phyloP scores from a whole-genome alignment of 2,888 invertebrate genomes.

The Agriopis aurantiaria region DNA sequence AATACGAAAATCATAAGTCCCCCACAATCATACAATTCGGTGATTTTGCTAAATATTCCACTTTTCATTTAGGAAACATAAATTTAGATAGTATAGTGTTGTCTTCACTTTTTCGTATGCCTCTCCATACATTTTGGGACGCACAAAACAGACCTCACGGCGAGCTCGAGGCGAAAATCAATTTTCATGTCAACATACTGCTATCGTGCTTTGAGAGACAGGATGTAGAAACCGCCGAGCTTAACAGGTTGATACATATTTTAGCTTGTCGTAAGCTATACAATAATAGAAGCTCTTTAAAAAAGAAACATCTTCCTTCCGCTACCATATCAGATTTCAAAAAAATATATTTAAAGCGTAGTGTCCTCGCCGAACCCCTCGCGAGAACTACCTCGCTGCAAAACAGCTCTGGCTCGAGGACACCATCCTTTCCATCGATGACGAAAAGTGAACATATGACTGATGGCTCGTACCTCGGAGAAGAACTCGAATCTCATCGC shows the following conservation, averaged over 20 bases:
- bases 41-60: slow-evolving; percentile 67
- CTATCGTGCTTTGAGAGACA: slow-evolving; percentile 74
- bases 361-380: slow-evolving; percentile 72
- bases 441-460: slow-evolving; percentile 60
- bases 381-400: slow-evolving; percentile 54
- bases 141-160: slow-evolving; percentile 54
- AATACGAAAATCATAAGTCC: slow-evolving; percentile 70
- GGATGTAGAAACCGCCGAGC: slow-evolving; percentile 72
- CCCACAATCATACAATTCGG: slow-evolving; percentile 73
- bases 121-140: slow-evolving; percentile 70
- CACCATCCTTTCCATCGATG: slow-evolving; percentile 64
- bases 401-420: slow-evolving; percentile 47
- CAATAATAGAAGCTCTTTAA: slow-evolving; percentile 75
- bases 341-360: slow-evolving; percentile 75
- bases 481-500: slow-evolving; percentile 55
- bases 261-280: slow-evolving; percentile 75
- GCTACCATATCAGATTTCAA: slow-evolving; percentile 71
- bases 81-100: slow-evolving; percentile 70
- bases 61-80: slow-evolving; percentile 73
- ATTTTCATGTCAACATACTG: slow-evolving; percentile 75
- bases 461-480: slow-evolving; percentile 38
- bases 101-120: slow-evolving; percentile 67
- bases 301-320: slow-evolving; percentile 60
- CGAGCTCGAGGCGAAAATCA: slow-evolving; percentile 71
- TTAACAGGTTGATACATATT: slow-evolving; percentile 72